Evolutionary conservation across 2,113 vertebrate genomes (phyloP), one percentile per base, ranked within the genome.

Genomic region (Anas platyrhynchos): DNA sequence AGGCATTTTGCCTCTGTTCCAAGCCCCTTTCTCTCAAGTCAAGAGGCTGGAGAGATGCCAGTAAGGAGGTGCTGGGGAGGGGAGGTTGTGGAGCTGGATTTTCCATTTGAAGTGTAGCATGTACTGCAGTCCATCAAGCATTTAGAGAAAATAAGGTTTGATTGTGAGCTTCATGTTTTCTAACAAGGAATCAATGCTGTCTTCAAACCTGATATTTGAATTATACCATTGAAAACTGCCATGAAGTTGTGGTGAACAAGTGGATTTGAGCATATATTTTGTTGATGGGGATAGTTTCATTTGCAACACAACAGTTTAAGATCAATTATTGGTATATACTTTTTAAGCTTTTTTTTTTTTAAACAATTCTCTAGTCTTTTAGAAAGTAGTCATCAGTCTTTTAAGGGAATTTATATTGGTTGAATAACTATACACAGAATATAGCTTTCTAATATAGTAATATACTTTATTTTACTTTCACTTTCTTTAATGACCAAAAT

Each of bases 101-200:
- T 27, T 29, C 74, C 6, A 13, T 7, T 62, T 2, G 11, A 31
- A 21, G 23, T 78, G 4, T 23, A 32, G 11, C 0, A 1, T 54
- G 23, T 62, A 13, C 13, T 3, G 86, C 12, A 27, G 13, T 9
- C 31, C 48, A 38, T 80, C 14, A 29, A 16, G 22, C 25, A 6
- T 10, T 50, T 63, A 5, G 15, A 36, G 25, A 18, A 83, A 63
- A 32, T 66, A 62, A 54, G 16, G 7, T 68, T 34, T 87, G 62
- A 65, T 13, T 4, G 3, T 84, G 18, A 89, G 23, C n/a, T 83
- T 66, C 31, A 7, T 77, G 31, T 80, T 94, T 88, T 67, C 20
- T 73, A 46, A 58, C 11, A 74, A 25, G 11, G 25, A 83, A 17
- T 74, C 32, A 22, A 4, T 88, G 21, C 17, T 4, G 38, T 6